These are phyloP conservation scores for Limosa lapponica DNA, from an alignment of 2,797 vertebrate species.

Conservation along the genomic window DNA sequence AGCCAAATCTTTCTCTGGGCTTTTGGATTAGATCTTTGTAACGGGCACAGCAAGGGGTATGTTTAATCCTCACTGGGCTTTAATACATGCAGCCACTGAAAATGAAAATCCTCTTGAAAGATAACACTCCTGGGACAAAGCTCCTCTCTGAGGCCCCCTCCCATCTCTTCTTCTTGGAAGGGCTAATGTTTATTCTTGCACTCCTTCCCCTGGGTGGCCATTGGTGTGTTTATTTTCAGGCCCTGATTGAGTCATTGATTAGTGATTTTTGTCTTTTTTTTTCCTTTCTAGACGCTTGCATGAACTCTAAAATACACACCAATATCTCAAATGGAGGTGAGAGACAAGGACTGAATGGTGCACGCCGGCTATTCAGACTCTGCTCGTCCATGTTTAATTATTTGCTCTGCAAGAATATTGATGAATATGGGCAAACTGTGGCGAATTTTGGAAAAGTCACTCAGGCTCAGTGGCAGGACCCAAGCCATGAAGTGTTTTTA, in stretches of 20 bases:
- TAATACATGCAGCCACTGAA: neutral
- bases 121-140: neutral
- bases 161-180: neutral
- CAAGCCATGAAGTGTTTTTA: neutral
- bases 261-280: neutral
- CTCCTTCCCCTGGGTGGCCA: neutral
- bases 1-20: neutral
- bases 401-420: neutral
- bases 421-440: neutral
- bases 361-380: neutral
- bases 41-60: neutral
- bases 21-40: neutral
- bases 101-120: conserved; percentile 12
- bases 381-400: neutral
- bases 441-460: neutral
- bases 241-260: neutral
- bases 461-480: neutral
- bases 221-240: neutral
- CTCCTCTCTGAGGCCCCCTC: neutral
- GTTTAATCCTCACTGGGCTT: neutral
- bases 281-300: neutral
- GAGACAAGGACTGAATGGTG: neutral
- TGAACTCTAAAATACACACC: neutral
- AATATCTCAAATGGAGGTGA: neutral
- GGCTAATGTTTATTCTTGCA: neutral